These are phyloP conservation scores for Nautilus pompilius DNA, from an alignment of 1,140 invertebrate genomes.

Conservation along the genomic window DNA sequence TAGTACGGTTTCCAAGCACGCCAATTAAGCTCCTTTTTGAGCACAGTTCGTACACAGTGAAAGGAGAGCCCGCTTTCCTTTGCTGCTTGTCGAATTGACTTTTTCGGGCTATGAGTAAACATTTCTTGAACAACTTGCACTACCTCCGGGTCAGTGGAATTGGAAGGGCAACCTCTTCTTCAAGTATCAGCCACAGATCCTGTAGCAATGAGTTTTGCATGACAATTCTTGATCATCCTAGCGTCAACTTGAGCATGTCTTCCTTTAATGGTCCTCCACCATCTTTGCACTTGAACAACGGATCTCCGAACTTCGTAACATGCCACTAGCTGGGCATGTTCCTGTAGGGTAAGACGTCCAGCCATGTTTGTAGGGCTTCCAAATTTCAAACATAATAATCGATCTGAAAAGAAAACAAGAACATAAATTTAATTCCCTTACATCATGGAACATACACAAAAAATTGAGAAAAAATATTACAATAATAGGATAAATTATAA, in stretches of 20 bases:
- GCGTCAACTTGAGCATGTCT: not conserved
- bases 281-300: not conserved
- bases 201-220: too few species aligned
- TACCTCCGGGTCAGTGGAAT: not conserved
- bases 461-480: too few species aligned
- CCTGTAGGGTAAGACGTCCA: not conserved
- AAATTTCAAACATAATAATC: too few species aligned
- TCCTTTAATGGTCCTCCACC: not conserved
- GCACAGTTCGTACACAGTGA: not conserved
- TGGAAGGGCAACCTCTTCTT: not conserved
- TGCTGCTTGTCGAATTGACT: not conserved
- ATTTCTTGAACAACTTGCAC: not conserved
- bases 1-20: conserved; percentile 1
- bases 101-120: not conserved
- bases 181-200: not conserved
- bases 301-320: not conserved
- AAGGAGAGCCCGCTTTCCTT: not conserved
- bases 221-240: conserved; percentile 1
- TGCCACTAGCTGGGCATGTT: not conserved
- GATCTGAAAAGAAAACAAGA: too few species aligned
- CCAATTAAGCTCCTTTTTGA: not conserved
- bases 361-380: too few species aligned
- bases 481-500: too few species aligned
- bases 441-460: too few species aligned
- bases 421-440: too few species aligned